Conservation (phyloP, 2,113 vertebrate genomes). For the Spea multiplicata region DNA sequence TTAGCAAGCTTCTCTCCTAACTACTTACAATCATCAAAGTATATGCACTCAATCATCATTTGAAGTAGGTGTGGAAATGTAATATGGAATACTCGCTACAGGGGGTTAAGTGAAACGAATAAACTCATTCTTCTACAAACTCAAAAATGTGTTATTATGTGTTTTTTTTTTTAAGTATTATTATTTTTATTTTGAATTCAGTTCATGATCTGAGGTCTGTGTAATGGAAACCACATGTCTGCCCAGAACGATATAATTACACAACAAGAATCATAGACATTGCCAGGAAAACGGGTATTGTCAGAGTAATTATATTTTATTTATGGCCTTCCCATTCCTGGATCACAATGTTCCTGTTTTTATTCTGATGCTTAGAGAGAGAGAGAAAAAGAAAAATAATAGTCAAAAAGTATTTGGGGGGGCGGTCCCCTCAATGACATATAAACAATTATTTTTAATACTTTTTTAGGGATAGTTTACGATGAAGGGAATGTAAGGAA, state of each 20-base stretch:
- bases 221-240: constrained; percentile 85
- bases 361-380: constrained; percentile 65
- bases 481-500: no score
- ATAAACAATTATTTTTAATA: no score
- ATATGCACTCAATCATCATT: no score
- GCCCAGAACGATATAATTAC: constrained; percentile 80
- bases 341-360: constrained; percentile 74
- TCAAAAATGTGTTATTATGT: constrained; percentile 33
- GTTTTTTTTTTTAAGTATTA: constrained; percentile 17
- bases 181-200: constrained; percentile 36
- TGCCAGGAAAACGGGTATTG: constrained; percentile 77
- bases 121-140: constrained; percentile 6
- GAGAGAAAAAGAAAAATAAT: background rate
- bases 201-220: constrained; percentile 44
- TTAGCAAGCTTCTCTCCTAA: no score
- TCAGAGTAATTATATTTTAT: constrained; percentile 83
- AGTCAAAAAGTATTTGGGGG: no score
- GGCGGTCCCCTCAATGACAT: no score
- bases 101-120: constrained; percentile 18
- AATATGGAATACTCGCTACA: background rate
- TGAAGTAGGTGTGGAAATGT: background rate
- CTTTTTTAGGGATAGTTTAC: no score
- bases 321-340: constrained; percentile 79
- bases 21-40: no score
- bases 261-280: constrained; percentile 76